Base-by-base conservation (phyloP, 1,140 invertebrate species). In the Hycleus phaleratus region DNA sequence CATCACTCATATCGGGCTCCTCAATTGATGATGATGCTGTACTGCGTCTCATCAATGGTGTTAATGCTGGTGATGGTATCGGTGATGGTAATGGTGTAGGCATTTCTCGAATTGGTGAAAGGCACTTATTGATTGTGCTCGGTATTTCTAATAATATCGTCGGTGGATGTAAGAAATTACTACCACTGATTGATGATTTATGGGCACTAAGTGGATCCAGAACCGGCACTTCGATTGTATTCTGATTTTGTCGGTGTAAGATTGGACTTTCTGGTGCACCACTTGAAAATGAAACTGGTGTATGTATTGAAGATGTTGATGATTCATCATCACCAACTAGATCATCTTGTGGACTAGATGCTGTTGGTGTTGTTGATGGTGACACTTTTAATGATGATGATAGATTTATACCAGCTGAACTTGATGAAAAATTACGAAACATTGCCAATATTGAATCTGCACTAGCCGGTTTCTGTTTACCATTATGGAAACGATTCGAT, bases 401-500 rank as follows among this genome's bases (percentile, higher is more conserved):
- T 44, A 78, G 53, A 40, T 78, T 80, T 12, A 72, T 72, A 7
- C 78, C 75, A 4, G 77, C 76, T 10, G 78, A 76, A 44, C 78
- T 79, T 12, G 79, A 74, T 12, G 81, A 79, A 63, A 85, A 83
- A 65, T 83, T 85, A 26, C 82, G 74, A 64, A 88, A 87, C 82
- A 88, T 86, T 2, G 85, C 84, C 46, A 87, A 71, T 52, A 88
- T 85, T 2, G 86, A 87, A 72, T 88, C 86, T 7, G 86, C 85
- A 63, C 83, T 86, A 4, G 84, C 79, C 62, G 78, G 79, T 80
- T 76, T 86, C 80, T 68, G 75, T 67, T 66, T 71, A 44, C 65
- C 68, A 12, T 61, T 64, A 7, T 61, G 57, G 6, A 56, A 46
- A 45, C 59, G 51, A 46, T 56, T 54, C 47, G 60, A 54, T 44